Conservation (phyloP, 2,797 vertebrate genomes). For the Chiroxiphia lanceolata region DNA sequence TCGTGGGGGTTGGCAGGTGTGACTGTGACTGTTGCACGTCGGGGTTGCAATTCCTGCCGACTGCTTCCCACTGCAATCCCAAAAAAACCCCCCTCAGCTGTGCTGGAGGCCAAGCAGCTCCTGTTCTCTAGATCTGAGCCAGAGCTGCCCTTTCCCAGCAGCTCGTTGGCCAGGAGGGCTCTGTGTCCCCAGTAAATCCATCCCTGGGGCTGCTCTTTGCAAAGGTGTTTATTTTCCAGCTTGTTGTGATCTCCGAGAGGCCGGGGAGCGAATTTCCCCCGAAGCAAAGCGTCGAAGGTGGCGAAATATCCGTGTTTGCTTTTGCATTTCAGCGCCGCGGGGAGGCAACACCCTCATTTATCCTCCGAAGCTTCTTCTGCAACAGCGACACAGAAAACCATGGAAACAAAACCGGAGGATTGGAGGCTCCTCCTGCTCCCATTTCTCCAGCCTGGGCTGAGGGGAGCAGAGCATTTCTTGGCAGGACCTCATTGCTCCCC, state of each 20-base stretch:
- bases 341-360: slow-evolving; percentile 1
- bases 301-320: not conserved
- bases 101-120: not conserved
- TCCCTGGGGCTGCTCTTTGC: not conserved
- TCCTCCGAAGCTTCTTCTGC: not conserved
- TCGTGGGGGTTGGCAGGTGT: not conserved
- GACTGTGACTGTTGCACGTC: not conserved
- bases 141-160: too few relatives aligned
- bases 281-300: too few relatives aligned
- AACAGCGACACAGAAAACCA: too few relatives aligned
- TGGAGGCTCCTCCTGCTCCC: not conserved
- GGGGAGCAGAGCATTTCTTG: not conserved
- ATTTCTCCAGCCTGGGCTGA: not conserved
- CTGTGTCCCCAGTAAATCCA: not conserved
- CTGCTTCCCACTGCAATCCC: not conserved
- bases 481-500: not conserved
- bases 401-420: not conserved
- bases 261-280: too few relatives aligned
- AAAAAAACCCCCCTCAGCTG: not conserved
- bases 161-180: too few relatives aligned
- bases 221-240: not conserved
- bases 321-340: not conserved
- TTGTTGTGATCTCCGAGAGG: too few relatives aligned
- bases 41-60: not conserved
- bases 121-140: not conserved